Base-by-base conservation (phyloP, 2,113 vertebrate species). In the Rhea pennata region DNA sequence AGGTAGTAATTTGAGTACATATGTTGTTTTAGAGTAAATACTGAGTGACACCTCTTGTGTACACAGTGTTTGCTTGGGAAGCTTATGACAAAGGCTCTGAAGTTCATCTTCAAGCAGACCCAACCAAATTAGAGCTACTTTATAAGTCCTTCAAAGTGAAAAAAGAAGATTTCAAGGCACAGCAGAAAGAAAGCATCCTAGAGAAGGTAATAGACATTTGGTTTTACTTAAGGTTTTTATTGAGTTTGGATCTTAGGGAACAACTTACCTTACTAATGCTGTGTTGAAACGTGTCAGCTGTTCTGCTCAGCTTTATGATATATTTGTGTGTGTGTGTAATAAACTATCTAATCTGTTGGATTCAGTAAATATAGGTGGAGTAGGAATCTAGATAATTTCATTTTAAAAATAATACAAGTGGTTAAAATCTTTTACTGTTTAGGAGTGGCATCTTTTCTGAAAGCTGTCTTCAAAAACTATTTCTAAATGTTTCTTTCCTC, bases 81-180 rank as follows among this genome's bases (percentile, higher is more conserved):
- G 99, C 99, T 53, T 99, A 99, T 85, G 99, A 99, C 96, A 99
- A 99, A 93, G 99, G 99, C 64, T 99, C 99, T 6, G 99, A 99
- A 96, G 99, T 99, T 82, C 99, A 99, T 96, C 99, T 99, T 58
- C 99, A 99, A 96, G 99, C 99, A 2, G 99, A 99, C 90, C 99
- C 99, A 59, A 99, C 99, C 77, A 99, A 99, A 90, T 98, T 99
- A 67, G 99, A 99, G 95, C 97, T 99, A 74, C 97, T 99, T 53
- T 99, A 99, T 92, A 98, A 99, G 67, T 99, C 99, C 71, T 99
- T 99, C 98, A 99, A 99, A 96, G 99, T 99, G 95, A 99, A 99
- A 96, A 99, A 99, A 92, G 99, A 99, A 97, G 99, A 99, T 92
- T 99, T 99, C 92, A 99, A 99, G 92, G 98, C 99, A 61, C 94